These are phyloP conservation scores for Nephila pilipes DNA, from an alignment of 1,140 invertebrate species.

Conservation along the genomic window DNA sequence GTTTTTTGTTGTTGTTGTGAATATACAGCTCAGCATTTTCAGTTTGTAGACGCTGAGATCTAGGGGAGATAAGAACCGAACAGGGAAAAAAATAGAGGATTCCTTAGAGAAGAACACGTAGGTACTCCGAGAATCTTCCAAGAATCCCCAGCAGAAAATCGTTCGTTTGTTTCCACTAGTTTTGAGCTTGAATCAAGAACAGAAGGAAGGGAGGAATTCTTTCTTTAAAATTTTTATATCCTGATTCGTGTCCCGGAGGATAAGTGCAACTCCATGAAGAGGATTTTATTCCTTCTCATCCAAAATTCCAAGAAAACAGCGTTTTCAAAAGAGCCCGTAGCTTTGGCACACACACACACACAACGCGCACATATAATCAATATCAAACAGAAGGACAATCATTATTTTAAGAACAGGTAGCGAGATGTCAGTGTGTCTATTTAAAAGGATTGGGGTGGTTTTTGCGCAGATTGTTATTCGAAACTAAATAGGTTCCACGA, in stretches of 20 bases:
- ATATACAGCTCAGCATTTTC: no score
- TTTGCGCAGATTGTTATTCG: no score
- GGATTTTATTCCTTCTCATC: background rate
- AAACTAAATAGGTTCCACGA: no score
- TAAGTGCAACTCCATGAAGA: background rate
- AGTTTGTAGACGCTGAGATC: background rate
- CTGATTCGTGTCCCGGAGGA: background rate
- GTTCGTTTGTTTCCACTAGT: background rate
- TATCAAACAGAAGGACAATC: background rate
- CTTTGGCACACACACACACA: no score
- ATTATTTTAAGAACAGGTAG: background rate
- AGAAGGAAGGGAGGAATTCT: background rate
- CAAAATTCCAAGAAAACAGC: background rate
- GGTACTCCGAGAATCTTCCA: background rate
- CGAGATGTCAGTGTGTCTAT: background rate
- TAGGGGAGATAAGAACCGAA: background rate
- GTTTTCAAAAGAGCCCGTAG: background rate
- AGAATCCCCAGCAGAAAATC: background rate
- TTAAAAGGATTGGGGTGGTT: background rate
- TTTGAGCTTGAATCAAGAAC: background rate
- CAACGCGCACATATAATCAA: background rate
- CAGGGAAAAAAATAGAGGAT: no score
- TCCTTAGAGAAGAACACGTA: background rate
- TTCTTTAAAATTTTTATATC: conserved; percentile 10
- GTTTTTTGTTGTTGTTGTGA: no score